Conservation (phyloP, 2,113 vertebrate species). For the Zosterops hypoxanthus region DNA sequence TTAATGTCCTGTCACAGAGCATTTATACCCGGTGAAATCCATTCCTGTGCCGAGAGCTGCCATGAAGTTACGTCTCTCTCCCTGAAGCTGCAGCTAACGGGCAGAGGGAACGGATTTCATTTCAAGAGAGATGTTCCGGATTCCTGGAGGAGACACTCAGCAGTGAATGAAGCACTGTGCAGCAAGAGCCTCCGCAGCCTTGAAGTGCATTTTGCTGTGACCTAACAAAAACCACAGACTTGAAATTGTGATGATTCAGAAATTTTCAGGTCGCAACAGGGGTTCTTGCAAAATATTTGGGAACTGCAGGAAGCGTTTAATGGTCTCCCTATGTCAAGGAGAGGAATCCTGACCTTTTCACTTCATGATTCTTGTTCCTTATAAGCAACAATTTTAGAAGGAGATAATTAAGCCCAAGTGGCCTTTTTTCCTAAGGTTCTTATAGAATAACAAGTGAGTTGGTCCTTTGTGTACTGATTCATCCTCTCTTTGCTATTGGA, state of each 20-base stretch:
- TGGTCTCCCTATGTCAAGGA: neutral
- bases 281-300: slow-evolving; percentile 63
- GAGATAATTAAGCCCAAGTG: neutral
- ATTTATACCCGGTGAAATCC: neutral
- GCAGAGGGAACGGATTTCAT: slow-evolving; percentile 32
- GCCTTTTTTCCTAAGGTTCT: neutral
- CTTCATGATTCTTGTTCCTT: slow-evolving; percentile 13
- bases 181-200: neutral
- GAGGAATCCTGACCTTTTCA: slow-evolving; percentile 59
- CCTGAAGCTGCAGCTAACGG: neutral
- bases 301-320: slow-evolving; percentile 39
- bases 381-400: slow-evolving; percentile 28
- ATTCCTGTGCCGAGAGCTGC: neutral
- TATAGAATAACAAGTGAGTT: neutral
- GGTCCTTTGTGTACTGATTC: neutral
- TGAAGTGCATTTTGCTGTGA: slow-evolving; percentile 34
- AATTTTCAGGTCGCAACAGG: slow-evolving; percentile 37
- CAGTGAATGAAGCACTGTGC: slow-evolving; percentile 44
- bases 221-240: slow-evolving; percentile 48
- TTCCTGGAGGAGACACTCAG: neutral
- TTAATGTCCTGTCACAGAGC: neutral
- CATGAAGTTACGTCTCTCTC: neutral
- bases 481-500: neutral
- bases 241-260: slow-evolving; percentile 54
- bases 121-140: neutral